Evolutionary conservation across 2,113 vertebrate genomes (phyloP).

Genomic region (Saccopteryx leptura): DNA sequence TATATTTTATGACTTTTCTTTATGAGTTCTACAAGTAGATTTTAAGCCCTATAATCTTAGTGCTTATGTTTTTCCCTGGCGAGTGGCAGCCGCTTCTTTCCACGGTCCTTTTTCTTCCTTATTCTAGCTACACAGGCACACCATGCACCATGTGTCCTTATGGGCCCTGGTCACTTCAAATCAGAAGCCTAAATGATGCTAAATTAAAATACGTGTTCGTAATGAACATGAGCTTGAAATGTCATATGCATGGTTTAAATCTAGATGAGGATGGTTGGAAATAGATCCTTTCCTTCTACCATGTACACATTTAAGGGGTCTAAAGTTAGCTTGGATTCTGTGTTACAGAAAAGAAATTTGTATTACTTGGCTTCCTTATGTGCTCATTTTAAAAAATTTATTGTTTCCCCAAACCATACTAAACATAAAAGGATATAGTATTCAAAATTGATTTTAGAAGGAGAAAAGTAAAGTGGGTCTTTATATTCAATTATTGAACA

Average conservation of each 20-base stretch:
- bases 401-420: slow-evolving; percentile 17
- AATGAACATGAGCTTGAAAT: not conserved
- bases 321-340: slow-evolving; percentile 34
- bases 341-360: slow-evolving; percentile 44
- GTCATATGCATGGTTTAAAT: not conserved
- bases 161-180: not conserved
- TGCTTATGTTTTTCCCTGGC: not conserved
- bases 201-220: slow-evolving; percentile 13
- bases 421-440: not conserved
- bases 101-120: not conserved
- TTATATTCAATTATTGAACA: slow-evolving; percentile 36
- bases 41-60: not conserved
- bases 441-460: slow-evolving; percentile 24
- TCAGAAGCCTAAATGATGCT: not conserved
- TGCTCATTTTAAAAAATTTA: not conserved
- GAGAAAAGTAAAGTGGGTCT: not conserved
- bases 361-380: not conserved
- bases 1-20: slow-evolving; percentile 24
- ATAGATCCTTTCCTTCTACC: slow-evolving; percentile 2
- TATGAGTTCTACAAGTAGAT: not conserved
- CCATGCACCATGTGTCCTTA: not conserved
- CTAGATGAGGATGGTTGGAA: not conserved
- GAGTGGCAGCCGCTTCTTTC: not conserved
- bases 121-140: not conserved
- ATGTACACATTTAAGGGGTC: not conserved